Evolutionary conservation across 1,140 invertebrate species (phyloP), one percentile per base, ranked within the genome.

Genomic region (Cataglyphis hispanica): DNA sequence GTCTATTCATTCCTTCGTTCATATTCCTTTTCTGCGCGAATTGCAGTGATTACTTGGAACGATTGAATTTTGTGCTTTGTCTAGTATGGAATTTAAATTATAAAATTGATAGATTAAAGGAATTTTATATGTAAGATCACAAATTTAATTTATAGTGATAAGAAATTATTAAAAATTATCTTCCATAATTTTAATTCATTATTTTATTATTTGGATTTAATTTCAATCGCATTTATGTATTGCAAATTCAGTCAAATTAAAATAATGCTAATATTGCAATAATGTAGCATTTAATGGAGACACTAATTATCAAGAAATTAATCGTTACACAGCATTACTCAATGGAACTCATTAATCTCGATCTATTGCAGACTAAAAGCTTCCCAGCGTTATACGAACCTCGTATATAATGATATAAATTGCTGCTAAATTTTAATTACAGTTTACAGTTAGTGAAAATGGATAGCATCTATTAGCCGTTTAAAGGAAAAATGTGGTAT

Each of bases 331-430:
- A 40, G 25, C 34, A 25, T 70, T 60, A 83, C 67, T 60, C 53
- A 25, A 74, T 74, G 37, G 43, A n/a, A 72, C 8, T 72, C 66
- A 83, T 83, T 83, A 83, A 83, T 83, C 56, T 83, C 67, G 56
- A 83, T 60, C 53, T 72, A 83, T 83, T 37, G 37, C n/a, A n/a
- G 46, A 13, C 67, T 74, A 46, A 83, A 83, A 83, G 37, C 53
- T 25, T 34, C n/a, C 7, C 37, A 19, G 25, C 37, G 34, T 58
- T 70, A 40, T 56, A 50, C n/a, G 76, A 60, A 72, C 0, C 53
- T 61, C 37, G 25, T 43, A 60, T 69, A 72, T 70, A 70, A 81
- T 60, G 72, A 72, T 19, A 60, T 74, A 72, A 81, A 60, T 72
- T 83, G 67, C 64, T 80, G 40, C 46, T 27, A 53, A 60, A 74